Conservation (phyloP, 2,888 invertebrate species). For the Platycheirus albimanus region DNA sequence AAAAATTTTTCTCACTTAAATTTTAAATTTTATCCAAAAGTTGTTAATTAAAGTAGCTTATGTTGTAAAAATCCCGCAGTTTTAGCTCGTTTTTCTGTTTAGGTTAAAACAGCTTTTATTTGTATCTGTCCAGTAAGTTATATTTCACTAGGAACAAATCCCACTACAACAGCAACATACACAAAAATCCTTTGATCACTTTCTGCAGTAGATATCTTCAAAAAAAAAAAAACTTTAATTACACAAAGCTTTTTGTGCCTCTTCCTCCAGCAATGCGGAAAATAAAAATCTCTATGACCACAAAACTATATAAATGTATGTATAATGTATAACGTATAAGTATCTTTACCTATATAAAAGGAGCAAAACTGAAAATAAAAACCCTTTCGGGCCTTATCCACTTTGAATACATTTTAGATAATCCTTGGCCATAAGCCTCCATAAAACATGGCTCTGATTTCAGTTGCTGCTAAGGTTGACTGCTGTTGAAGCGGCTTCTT, state of each 20-base stretch:
- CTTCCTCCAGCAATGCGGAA: neutral
- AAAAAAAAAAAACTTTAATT: slow-evolving; percentile 22
- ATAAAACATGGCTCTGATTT: slow-evolving; percentile 28
- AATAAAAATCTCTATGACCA: slow-evolving; percentile 41
- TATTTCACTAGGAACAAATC: too few species aligned
- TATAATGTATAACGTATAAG: slow-evolving; percentile 1
- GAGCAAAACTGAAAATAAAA: neutral
- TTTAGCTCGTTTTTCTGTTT: too few species aligned
- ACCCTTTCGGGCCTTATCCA: slow-evolving; percentile 40
- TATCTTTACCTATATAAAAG: slow-evolving; percentile 4
- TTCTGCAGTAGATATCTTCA: too few species aligned
- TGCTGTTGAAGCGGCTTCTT: neutral
- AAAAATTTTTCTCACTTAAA: too few species aligned
- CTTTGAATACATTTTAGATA: slow-evolving; percentile 57
- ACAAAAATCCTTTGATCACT: too few species aligned
- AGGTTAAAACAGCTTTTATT: too few species aligned
- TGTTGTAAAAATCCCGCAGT: too few species aligned
- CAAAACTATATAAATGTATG: slow-evolving; percentile 1
- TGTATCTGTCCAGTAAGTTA: too few species aligned
- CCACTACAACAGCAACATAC: too few species aligned
- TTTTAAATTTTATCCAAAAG: too few species aligned
- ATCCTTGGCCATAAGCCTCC: slow-evolving; percentile 47
- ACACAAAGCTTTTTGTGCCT: slow-evolving; percentile 1
- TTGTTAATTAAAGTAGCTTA: too few species aligned
- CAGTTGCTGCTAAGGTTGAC: neutral